Evolutionary conservation across 2,888 invertebrate genomes (phyloP).

Genomic region (Phyllotreta striolata): DNA sequence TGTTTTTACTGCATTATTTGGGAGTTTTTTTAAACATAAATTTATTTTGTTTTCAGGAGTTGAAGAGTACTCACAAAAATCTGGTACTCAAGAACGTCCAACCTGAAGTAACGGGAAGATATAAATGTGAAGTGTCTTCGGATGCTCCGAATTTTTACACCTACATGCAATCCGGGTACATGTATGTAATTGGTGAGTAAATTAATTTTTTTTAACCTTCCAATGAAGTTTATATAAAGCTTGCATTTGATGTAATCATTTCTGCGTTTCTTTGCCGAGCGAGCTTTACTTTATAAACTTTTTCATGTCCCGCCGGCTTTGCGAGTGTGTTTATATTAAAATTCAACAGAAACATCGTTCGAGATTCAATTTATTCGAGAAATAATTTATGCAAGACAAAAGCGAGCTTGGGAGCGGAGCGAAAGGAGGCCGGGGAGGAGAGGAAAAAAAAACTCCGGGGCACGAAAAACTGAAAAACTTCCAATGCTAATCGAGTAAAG

Average conservation of each 20-base stretch:
- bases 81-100: constrained; percentile 76
- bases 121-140: constrained; percentile 78
- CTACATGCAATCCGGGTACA: constrained; percentile 69
- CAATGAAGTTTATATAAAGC: too few species aligned
- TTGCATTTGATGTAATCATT: too few species aligned
- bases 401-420: constrained; percentile 6
- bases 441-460: too few species aligned
- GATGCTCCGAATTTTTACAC: constrained; percentile 79
- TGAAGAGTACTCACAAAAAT: constrained; percentile 69
- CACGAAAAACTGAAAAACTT: constrained; percentile 9
- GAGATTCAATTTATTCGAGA: neutral
- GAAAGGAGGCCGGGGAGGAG: constrained; percentile 15
- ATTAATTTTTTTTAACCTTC: too few species aligned
- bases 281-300: too few species aligned
- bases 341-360: constrained; percentile 8
- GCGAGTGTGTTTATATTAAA: neutral
- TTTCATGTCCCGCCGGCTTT: constrained; percentile 2
- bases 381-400: constrained; percentile 23
- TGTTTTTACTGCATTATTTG: too few species aligned
- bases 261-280: too few species aligned
- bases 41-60: constrained; percentile 62
- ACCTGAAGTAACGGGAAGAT: constrained; percentile 74
- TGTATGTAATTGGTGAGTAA: constrained; percentile 78
- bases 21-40: neutral
- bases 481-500: constrained; percentile 38